Conservation (phyloP, 2,113 vertebrate species). For the Campylomormyrus numenius region DNA sequence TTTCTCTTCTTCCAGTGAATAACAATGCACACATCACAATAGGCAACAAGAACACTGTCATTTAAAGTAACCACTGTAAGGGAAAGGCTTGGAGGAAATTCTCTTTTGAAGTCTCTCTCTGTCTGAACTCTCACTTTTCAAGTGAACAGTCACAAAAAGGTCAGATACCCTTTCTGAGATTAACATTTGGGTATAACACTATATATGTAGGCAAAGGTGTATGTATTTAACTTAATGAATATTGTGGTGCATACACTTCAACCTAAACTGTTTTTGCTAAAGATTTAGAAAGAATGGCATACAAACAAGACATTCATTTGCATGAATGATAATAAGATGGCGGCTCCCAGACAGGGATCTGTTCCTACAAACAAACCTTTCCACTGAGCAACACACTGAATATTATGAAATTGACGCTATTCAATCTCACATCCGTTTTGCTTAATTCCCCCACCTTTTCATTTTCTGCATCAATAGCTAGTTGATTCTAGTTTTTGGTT, state of each 20-base stretch:
- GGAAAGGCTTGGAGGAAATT: background rate
- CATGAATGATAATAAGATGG: conserved; percentile 25
- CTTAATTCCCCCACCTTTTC: conserved; percentile 53
- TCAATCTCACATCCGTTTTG: conserved; percentile 29
- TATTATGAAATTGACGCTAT: conserved; percentile 32
- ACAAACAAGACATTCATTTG: conserved; percentile 25
- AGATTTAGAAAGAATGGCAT: background rate
- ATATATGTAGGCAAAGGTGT: background rate
- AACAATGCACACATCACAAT: conserved; percentile 4
- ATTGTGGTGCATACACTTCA: background rate
- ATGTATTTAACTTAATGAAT: background rate
- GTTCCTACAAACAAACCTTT: conserved; percentile 32
- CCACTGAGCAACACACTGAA: conserved; percentile 36
- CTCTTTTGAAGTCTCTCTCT: background rate
- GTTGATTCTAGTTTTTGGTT: conserved; percentile 65
- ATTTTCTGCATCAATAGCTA: conserved; percentile 71
- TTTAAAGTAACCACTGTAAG: background rate
- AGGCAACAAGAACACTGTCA: background rate
- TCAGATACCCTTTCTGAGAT: background rate
- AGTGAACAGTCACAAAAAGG: background rate
- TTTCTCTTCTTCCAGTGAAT: background rate
- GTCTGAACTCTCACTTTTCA: background rate
- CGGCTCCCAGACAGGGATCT: conserved; percentile 17
- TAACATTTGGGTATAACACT: background rate
- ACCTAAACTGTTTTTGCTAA: background rate